Conservation (phyloP, 1,140 invertebrate genomes). For the Eumaeus atala region DNA sequence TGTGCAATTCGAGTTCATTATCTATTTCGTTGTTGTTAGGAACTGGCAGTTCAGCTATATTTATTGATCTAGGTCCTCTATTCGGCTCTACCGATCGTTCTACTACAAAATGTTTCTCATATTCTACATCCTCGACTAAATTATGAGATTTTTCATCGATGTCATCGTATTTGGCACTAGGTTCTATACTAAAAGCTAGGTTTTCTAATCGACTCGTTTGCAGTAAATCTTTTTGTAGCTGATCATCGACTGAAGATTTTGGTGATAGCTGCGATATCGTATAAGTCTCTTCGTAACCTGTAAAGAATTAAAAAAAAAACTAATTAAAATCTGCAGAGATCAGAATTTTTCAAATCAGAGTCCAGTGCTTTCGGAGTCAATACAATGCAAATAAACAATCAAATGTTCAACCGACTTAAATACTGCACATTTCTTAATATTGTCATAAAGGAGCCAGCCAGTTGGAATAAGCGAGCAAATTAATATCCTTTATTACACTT, state of each 20-base stretch:
- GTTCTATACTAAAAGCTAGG: constrained; percentile 63
- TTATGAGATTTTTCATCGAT: constrained; percentile 44
- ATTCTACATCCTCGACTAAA: constrained; percentile 32
- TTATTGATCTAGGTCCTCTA: constrained; percentile 57
- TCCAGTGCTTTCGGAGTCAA: too few relatives aligned
- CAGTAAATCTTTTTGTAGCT: constrained; percentile 32
- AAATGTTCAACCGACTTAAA: too few relatives aligned
- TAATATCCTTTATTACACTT: too few relatives aligned
- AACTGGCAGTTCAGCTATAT: constrained; percentile 52
- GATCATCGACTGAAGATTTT: constrained; percentile 59
- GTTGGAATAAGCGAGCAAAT: too few relatives aligned
- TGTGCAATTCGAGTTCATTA: constrained; percentile 62
- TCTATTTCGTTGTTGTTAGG: constrained; percentile 65
- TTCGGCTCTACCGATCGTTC: constrained; percentile 57
- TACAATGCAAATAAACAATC: too few relatives aligned
- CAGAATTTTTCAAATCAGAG: too few relatives aligned
- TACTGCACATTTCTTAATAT: too few relatives aligned
- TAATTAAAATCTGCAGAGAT: constrained; percentile 13
- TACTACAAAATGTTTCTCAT: constrained; percentile 45
- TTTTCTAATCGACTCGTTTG: constrained; percentile 54
- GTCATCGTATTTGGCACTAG: constrained; percentile 53
- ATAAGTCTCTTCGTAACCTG: constrained; percentile 72
- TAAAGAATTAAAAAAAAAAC: constrained; percentile 37
- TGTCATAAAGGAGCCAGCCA: too few relatives aligned
- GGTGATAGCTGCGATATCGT: constrained; percentile 76